Conservation (phyloP, 2,113 vertebrate species). For the Platichthys stellatus region DNA sequence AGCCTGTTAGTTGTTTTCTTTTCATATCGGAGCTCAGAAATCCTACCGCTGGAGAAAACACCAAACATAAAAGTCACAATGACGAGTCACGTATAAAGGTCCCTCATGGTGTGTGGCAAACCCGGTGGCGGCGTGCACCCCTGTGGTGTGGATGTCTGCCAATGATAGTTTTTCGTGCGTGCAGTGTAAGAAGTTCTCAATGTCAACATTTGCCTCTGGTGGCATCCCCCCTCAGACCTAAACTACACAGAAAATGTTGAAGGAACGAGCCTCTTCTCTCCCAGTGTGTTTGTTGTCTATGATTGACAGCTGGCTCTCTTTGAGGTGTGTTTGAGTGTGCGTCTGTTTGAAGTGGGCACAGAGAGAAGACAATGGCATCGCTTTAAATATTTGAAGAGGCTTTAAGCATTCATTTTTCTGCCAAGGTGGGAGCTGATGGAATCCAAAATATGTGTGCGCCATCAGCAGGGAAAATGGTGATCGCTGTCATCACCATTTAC, state of each 20-base stretch:
- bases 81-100: conserved; percentile 7
- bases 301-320: conserved; percentile 60
- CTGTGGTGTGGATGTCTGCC: conserved; percentile 17
- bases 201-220: conserved; percentile 17
- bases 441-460: conserved; percentile 1
- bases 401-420: conserved; percentile 51
- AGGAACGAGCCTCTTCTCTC: conserved; percentile 11
- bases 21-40: neutral
- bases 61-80: conserved; percentile 25
- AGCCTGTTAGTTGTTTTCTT: conserved; percentile 1
- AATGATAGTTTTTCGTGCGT: conserved; percentile 11
- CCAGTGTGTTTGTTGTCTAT: conserved; percentile 39
- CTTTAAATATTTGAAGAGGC: conserved; percentile 71
- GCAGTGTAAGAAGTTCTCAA: conserved; percentile 4
- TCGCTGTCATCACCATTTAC: conserved; percentile 7
- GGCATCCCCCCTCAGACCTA: conserved; percentile 6
- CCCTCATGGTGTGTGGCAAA: neutral
- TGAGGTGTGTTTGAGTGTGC: conserved; percentile 53
- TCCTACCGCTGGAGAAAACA: neutral
- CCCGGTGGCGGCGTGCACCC: conserved; percentile 19
- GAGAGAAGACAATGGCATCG: conserved; percentile 51
- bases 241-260: conserved; percentile 28
- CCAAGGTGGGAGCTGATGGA: conserved; percentile 44
- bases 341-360: conserved; percentile 57
- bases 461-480: conserved; percentile 14